Evolutionary conservation across 2,113 vertebrate species (phyloP), one percentile per base, ranked within the genome.

Genomic region (Chloropsis cyanopogon): DNA sequence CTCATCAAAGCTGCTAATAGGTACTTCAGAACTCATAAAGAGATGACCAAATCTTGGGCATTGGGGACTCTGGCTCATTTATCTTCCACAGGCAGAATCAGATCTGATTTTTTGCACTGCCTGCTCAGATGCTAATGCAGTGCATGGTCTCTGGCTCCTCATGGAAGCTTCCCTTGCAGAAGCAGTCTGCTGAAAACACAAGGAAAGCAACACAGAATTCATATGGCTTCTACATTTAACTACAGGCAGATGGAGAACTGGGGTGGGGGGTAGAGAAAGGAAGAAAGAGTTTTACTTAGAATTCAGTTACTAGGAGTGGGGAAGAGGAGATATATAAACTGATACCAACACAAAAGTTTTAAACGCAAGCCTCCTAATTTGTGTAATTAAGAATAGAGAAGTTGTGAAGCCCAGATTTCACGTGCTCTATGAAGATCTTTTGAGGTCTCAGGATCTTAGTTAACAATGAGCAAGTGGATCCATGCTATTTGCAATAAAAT

Each of bases 11-110:
- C 97, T 97, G 96, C 97, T 98, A 98, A 98, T 98, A 98, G 97
- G 97, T 98, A 97, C 98, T 98, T 98, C 98, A 97, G 97, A 98
- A 97, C 98, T 98, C 98, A 98, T 98, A 98, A 98, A 98, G 97
- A 97, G 97, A 98, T 98, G 98, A 97, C 98, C 98, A 97, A 97
- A 97, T 97, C 98, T 97, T 92, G 96, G 95, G 96, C 97, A 95
- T 7, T 96, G 97, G 97, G 97, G 96, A 97, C 96, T 97, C 96
- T 70, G 73, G 96, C 97, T 98, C 97, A 98, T 98, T 98, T 98
- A 98, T 98, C 98, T 98, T 98, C 98, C 68, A 53, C 95, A 96
- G 97, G 91, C 97, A 96, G 92, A 91, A 97, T 98, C 98, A 98
- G 97, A 97, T 98, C 97, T 98, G 97, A 98, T 98, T 98, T 98